A percentile compares a stretch with the other conserved stretches of the same genome.
Evolutionary conservation across 2,113 vertebrate genomes (phyloP).

Genomic region (Podarcis muralis): DNA sequence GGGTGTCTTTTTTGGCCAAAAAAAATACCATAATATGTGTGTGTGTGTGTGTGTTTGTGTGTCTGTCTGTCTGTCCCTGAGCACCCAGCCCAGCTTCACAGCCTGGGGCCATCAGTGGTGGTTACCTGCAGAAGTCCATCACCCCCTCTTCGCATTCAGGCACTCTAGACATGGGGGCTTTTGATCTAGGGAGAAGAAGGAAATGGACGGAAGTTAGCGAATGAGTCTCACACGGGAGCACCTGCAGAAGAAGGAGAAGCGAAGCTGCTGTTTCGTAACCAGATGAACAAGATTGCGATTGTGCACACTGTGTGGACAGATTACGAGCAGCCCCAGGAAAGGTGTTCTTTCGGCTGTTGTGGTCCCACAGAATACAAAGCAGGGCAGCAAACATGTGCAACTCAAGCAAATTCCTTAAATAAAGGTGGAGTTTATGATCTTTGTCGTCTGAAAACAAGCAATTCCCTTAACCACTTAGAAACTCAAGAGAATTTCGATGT

Average conservation of each 20-base stretch:
- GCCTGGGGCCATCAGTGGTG: too few relatives aligned
- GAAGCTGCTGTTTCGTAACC: background rate
- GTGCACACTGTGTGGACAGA: too few relatives aligned
- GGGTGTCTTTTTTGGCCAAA: too few relatives aligned
- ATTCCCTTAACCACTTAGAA: too few relatives aligned
- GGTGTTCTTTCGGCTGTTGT: background rate
- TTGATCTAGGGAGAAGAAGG: background rate
- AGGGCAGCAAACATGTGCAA: background rate
- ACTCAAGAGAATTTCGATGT: too few relatives aligned
- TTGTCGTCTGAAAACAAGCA: too few relatives aligned
- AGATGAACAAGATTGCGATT: background rate
- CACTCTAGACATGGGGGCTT: background rate
- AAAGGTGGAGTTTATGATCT: too few relatives aligned
- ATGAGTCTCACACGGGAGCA: background rate
- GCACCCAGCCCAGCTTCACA: background rate
- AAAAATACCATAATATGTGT: too few relatives aligned
- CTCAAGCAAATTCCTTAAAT: too few relatives aligned
- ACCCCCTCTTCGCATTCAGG: background rate
- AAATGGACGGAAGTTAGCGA: background rate
- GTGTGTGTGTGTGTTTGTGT: too few relatives aligned
- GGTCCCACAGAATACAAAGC: background rate
- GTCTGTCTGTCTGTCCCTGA: too few relatives aligned
- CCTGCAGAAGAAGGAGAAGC: background rate
- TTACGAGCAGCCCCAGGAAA: background rate
- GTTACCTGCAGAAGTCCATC: constrained; percentile 2